A percentile compares a stretch with the other conserved stretches of the same genome.
Conservation (phyloP, 23 tunicate species). For the Styela clava region DNA sequence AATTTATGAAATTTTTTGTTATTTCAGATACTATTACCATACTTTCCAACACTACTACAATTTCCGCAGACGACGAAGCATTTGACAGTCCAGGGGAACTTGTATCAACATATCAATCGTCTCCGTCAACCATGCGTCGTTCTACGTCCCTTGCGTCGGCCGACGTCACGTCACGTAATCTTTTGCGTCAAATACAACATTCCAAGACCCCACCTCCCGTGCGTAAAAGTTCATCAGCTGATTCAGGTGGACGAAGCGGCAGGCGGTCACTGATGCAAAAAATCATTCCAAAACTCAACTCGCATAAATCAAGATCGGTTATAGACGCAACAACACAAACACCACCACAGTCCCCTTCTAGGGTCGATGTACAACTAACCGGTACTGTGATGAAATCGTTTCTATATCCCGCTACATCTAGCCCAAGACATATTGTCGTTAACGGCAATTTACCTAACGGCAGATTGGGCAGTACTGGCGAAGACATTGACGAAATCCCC, state of each 20-base stretch:
- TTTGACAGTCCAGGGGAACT: slow-evolving; percentile 35
- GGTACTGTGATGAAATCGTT: slow-evolving; percentile 27
- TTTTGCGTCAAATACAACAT: not conserved
- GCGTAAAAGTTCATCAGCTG: slow-evolving; percentile 31
- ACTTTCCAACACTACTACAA: not conserved
- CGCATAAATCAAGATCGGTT: slow-evolving; percentile 17
- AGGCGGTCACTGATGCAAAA: slow-evolving; percentile 44
- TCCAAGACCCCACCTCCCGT: slow-evolving; percentile 52
- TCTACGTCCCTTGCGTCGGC: slow-evolving; percentile 53
- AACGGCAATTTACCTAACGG: slow-evolving; percentile 1
- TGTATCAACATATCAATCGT: not conserved
- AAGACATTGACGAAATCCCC: slow-evolving; percentile 36
- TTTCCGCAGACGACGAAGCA: slow-evolving; percentile 49
- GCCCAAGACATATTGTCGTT: not conserved
- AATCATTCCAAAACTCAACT: slow-evolving; percentile 34
- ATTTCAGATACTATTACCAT: slow-evolving; percentile 14
- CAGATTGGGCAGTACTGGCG: slow-evolving; percentile 41
- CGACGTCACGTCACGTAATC: slow-evolving; percentile 27
- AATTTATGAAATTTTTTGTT: not conserved
- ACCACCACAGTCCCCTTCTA: slow-evolving; percentile 11
- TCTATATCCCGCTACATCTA: slow-evolving; percentile 31
- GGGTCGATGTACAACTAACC: not conserved
- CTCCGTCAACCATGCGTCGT: slow-evolving; percentile 34
- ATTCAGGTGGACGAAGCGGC: slow-evolving; percentile 9
- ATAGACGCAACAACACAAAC: slow-evolving; percentile 42